Evolutionary conservation across 2,888 invertebrate species (phyloP).

Genomic region (Eulithis prunata): DNA sequence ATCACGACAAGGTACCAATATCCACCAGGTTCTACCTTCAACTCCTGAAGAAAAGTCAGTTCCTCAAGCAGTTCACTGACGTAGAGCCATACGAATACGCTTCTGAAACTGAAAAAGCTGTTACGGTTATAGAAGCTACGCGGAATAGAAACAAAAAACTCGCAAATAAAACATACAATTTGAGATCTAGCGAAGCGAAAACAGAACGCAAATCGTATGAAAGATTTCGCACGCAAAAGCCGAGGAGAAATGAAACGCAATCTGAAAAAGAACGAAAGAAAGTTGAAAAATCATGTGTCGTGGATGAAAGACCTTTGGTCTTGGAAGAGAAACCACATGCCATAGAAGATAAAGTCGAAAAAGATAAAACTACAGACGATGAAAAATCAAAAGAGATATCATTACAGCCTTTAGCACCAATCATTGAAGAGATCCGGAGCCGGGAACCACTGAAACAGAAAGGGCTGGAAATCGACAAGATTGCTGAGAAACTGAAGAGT

Average conservation of each 20-base stretch:
- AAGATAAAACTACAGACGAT: slow-evolving; percentile 1
- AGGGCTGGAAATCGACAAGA: slow-evolving; percentile 74
- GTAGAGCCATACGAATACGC: slow-evolving; percentile 73
- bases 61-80: slow-evolving; percentile 64
- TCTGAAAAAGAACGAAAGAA: slow-evolving; percentile 10
- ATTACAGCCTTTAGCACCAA: slow-evolving; percentile 70
- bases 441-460: slow-evolving; percentile 64
- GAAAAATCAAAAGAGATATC: slow-evolving; percentile 3
- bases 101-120: slow-evolving; percentile 66
- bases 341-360: background rate
- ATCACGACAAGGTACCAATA: slow-evolving; percentile 75
- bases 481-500: slow-evolving; percentile 75
- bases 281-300: slow-evolving; percentile 5
- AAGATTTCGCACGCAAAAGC: slow-evolving; percentile 54
- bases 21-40: slow-evolving; percentile 76
- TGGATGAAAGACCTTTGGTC: background rate
- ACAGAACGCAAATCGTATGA: slow-evolving; percentile 66
- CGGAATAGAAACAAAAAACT: slow-evolving; percentile 56
- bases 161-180: slow-evolving; percentile 66
- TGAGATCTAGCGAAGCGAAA: slow-evolving; percentile 69
- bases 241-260: slow-evolving; percentile 32
- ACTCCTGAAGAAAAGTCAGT: slow-evolving; percentile 72
- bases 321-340: background rate
- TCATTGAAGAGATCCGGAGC: slow-evolving; percentile 71
- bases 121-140: slow-evolving; percentile 49